Evolutionary conservation across 2,113 vertebrate genomes (phyloP).

Genomic region (Pionites leucogaster): DNA sequence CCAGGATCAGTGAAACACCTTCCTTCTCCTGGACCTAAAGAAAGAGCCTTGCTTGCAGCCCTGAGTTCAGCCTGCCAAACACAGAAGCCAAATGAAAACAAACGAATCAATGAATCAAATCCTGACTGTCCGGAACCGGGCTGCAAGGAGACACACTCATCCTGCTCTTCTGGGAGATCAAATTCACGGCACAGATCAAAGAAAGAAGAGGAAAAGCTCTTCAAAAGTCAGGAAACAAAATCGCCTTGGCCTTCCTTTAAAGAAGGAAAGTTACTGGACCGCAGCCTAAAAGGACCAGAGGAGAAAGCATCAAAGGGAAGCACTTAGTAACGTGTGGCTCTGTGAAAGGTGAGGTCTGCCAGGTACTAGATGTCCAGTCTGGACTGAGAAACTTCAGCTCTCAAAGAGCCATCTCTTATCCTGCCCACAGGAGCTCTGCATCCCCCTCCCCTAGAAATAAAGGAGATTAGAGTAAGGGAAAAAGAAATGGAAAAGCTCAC

Average conservation of each 20-base stretch:
- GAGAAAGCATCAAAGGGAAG: slow-evolving; percentile 52
- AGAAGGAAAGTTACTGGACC: slow-evolving; percentile 68
- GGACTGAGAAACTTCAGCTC: neutral
- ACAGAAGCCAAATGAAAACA: slow-evolving; percentile 42
- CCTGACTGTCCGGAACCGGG: neutral
- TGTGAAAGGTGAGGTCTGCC: slow-evolving; percentile 48
- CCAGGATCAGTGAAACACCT: slow-evolving; percentile 14
- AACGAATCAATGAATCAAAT: slow-evolving; percentile 53
- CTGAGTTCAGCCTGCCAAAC: neutral
- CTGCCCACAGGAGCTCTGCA: neutral
- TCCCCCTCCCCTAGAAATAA: neutral
- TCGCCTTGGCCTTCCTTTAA: slow-evolving; percentile 56
- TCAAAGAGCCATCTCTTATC: neutral
- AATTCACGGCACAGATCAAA: slow-evolving; percentile 68
- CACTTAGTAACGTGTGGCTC: neutral
- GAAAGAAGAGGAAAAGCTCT: slow-evolving; percentile 62
- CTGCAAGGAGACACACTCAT: slow-evolving; percentile 44
- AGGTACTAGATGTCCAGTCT: slow-evolving; percentile 31
- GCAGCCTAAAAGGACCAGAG: slow-evolving; percentile 53
- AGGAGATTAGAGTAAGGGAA: neutral
- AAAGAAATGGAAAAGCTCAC: neutral
- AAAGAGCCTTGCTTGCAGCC: neutral
- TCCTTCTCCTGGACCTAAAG: neutral
- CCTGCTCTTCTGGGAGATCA: slow-evolving; percentile 60
- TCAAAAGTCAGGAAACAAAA: slow-evolving; percentile 70